These are phyloP conservation scores for Philhelius pedissequus DNA, from an alignment of 2,888 invertebrate genomes.

Conservation along the genomic window DNA sequence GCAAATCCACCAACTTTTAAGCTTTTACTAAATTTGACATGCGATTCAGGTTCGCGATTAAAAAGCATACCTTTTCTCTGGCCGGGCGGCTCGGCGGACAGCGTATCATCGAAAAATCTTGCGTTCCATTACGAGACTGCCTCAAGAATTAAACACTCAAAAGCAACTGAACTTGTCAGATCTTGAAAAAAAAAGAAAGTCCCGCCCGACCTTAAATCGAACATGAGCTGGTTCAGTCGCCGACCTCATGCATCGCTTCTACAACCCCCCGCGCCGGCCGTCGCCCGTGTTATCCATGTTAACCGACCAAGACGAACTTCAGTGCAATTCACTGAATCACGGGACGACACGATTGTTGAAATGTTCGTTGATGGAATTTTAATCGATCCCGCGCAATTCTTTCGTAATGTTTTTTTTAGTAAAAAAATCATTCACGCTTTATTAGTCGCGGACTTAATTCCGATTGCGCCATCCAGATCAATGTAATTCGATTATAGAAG, in stretches of 20 bases:
- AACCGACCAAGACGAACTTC: conserved; percentile 9
- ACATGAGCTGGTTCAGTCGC: conserved; percentile 11
- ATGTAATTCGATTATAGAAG: conserved; percentile 1
- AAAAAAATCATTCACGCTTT: conserved; percentile 57
- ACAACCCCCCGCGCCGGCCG: neutral
- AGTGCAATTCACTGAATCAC: conserved; percentile 36
- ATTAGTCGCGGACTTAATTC: conserved; percentile 50
- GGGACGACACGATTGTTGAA: conserved; percentile 33
- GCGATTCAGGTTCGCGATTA: conserved; percentile 38
- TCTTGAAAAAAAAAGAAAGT: conserved; percentile 59
- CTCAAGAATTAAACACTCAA: conserved; percentile 6
- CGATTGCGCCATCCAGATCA: conserved; percentile 32
- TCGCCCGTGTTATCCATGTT: neutral
- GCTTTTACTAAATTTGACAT: conserved; percentile 52
- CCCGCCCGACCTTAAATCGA: conserved; percentile 52
- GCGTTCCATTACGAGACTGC: neutral
- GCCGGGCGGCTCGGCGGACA: neutral
- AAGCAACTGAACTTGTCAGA: conserved; percentile 21
- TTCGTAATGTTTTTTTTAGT: conserved; percentile 20
- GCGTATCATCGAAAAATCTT: neutral
- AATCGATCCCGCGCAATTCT: conserved; percentile 44
- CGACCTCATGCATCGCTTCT: neutral
- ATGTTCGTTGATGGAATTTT: conserved; percentile 44
- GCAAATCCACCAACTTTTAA: neutral
- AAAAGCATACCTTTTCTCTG: neutral